Conservation (phyloP, 2,113 vertebrate species). For the Triplophysa tibetana region DNA sequence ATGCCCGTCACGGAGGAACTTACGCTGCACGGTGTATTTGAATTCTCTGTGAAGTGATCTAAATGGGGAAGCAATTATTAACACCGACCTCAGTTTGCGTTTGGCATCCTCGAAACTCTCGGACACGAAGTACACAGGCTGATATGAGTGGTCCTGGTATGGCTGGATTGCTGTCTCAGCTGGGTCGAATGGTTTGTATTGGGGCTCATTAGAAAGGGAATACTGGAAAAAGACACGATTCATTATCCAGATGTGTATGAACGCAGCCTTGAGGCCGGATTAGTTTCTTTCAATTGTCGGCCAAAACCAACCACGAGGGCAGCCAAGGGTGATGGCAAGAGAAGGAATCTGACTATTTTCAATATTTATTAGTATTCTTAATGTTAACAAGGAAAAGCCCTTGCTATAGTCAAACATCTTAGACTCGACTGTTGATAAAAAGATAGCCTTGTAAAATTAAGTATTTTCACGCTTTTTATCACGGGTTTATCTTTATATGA, state of each 20-base stretch:
- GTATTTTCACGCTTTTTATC: no score
- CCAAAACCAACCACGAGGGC: neutral
- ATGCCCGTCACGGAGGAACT: neutral
- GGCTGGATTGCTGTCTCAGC: constrained; percentile 76
- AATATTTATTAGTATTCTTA: neutral
- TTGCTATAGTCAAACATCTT: neutral
- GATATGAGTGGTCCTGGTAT: constrained; percentile 81
- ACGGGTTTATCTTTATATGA: no score
- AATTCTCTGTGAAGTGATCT: neutral
- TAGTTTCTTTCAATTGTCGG: neutral
- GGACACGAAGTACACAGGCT: constrained; percentile 82
- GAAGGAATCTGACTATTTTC: neutral
- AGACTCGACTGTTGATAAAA: no score
- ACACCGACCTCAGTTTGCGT: constrained; percentile 72
- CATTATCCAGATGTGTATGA: neutral
- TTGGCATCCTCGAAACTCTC: constrained; percentile 85
- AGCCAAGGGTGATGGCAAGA: no score
- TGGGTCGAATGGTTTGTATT: constrained; percentile 77
- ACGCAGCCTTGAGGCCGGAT: neutral
- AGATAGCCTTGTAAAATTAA: no score
- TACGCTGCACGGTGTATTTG: no score
- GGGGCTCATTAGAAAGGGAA: constrained; percentile 78
- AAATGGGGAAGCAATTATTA: neutral
- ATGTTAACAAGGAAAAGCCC: neutral
- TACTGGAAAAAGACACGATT: constrained; percentile 66